Conservation (phyloP, 2,797 vertebrate species). For the Bovichtus variegatus region DNA sequence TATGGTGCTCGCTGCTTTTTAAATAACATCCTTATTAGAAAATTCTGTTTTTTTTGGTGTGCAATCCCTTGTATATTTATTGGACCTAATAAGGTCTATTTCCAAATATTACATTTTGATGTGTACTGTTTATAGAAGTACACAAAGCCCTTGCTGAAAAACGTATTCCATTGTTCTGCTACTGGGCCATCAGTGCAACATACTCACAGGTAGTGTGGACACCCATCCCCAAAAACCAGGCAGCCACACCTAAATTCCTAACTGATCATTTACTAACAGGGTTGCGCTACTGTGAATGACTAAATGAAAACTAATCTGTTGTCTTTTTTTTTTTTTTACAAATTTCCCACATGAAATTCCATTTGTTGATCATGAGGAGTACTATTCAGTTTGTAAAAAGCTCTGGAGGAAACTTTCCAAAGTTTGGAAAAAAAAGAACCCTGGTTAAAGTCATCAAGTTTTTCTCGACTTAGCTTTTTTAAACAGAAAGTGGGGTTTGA, state of each 20-base stretch:
- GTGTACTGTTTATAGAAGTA: not conserved
- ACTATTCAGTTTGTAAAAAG: not conserved
- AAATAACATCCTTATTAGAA: not conserved
- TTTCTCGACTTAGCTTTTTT: conserved; percentile 8
- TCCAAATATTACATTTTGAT: not conserved
- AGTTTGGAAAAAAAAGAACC: not conserved
- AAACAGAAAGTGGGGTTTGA: not conserved
- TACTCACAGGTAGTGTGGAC: too few species aligned
- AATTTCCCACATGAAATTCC: not conserved
- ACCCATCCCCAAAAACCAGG: too few species aligned
- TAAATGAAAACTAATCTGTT: not conserved
- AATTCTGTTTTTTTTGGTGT: not conserved
- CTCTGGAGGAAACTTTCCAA: not conserved
- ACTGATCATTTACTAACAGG: not conserved
- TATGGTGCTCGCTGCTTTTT: not conserved
- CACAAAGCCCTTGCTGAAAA: not conserved
- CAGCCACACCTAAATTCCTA: not conserved
- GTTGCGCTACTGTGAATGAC: not conserved
- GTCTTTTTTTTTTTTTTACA: not conserved
- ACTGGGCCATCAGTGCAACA: not conserved
- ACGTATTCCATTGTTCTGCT: not conserved
- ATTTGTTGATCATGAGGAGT: not conserved
- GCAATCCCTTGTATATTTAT: not conserved
- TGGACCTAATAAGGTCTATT: not conserved
- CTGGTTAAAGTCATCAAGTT: not conserved